A percentile compares a stretch with the other conserved stretches of the same genome.
Conservation (phyloP, 2,113 vertebrate genomes). For the Ramphastos sulfuratus region DNA sequence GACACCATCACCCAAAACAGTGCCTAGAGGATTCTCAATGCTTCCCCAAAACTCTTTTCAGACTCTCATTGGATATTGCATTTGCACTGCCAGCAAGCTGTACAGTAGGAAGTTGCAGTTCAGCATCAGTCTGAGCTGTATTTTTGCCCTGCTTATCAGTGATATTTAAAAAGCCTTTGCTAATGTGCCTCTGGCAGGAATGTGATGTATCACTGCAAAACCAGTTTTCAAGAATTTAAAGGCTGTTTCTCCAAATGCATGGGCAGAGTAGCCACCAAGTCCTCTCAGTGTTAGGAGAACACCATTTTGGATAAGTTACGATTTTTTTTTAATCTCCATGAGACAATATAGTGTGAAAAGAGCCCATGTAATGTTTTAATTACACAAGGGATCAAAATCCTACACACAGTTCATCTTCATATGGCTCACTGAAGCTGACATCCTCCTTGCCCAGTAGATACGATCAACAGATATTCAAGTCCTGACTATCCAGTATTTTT, state of each 20-base stretch:
- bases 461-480: background rate
- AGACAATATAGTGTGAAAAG: background rate
- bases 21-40: background rate
- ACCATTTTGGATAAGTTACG: background rate
- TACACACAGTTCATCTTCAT: background rate
- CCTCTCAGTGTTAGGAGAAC: background rate
- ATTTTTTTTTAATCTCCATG: background rate
- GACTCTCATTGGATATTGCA: background rate
- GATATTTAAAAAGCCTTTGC: conserved; percentile 10
- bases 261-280: background rate
- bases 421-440: background rate
- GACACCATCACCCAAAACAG: background rate
- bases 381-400: background rate
- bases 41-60: background rate
- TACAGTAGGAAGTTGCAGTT: background rate
- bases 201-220: background rate
- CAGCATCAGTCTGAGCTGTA: background rate
- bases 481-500: background rate
- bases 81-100: background rate
- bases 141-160: conserved; percentile 15
- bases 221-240: background rate
- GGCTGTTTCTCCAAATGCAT: background rate
- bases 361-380: background rate
- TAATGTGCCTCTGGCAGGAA: conserved; percentile 3
- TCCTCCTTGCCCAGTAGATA: background rate